A percentile compares a stretch with the other conserved stretches of the same genome.
These are phyloP conservation scores for Xylocampa areola DNA, from an alignment of 2,888 invertebrate genomes.

Conservation along the genomic window DNA sequence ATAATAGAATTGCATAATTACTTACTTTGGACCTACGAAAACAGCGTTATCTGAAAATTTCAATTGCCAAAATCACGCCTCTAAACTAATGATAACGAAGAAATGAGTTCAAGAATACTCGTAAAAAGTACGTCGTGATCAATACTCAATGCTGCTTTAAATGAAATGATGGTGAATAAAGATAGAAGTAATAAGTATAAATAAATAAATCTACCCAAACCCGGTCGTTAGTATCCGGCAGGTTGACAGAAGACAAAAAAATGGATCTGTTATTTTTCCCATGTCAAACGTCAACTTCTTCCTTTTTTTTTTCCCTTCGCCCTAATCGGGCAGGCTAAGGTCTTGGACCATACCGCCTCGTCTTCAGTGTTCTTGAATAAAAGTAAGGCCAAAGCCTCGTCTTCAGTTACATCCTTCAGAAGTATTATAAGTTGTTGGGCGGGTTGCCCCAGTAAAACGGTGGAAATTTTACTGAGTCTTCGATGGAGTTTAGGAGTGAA, in stretches of 20 bases:
- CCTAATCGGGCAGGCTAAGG: too few species aligned
- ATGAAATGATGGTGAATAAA: slow-evolving; percentile 33
- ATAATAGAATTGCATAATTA: slow-evolving; percentile 65
- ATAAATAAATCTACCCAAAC: slow-evolving; percentile 53
- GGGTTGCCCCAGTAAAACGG: too few species aligned
- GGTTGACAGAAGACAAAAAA: too few species aligned
- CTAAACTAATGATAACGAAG: slow-evolving; percentile 44
- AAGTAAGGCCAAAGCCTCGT: too few species aligned
- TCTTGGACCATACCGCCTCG: too few species aligned
- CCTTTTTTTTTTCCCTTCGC: too few species aligned
- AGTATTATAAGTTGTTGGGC: too few species aligned
- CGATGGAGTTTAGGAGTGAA: too few species aligned
- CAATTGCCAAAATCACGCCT: slow-evolving; percentile 37
- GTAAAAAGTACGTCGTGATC: slow-evolving; percentile 15
- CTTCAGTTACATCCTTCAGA: too few species aligned
- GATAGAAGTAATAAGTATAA: slow-evolving; percentile 19
- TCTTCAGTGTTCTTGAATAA: too few species aligned
- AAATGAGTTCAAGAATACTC: slow-evolving; percentile 16
- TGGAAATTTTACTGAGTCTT: too few species aligned
- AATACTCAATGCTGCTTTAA: slow-evolving; percentile 9
- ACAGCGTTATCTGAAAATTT: slow-evolving; percentile 56
- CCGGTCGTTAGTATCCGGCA: slow-evolving; percentile 43
- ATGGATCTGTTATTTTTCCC: too few species aligned
- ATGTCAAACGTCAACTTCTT: slow-evolving; percentile 11
- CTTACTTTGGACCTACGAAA: slow-evolving; percentile 66